Conservation (phyloP, 2,888 invertebrate species). For the Mythimna lalbum region DNA sequence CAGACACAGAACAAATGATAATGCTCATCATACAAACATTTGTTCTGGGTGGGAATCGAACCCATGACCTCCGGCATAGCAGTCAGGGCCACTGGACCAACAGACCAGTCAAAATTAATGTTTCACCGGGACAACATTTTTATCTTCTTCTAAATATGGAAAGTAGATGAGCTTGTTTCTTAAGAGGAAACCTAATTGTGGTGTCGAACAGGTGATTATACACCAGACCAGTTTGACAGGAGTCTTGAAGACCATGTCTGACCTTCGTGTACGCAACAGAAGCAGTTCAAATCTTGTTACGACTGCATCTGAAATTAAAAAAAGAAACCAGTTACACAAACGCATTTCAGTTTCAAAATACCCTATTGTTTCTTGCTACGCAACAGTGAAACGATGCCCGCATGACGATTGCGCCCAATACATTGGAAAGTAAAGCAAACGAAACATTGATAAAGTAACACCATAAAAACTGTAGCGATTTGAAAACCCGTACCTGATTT, state of each 20-base stretch:
- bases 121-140: slow-evolving; percentile 8
- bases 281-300: slow-evolving; percentile 40
- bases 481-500: slow-evolving; percentile 58
- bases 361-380: slow-evolving; percentile 60
- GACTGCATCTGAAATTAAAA: slow-evolving; percentile 34
- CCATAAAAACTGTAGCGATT: slow-evolving; percentile 58
- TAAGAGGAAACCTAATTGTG: slow-evolving; percentile 37
- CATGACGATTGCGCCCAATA: slow-evolving; percentile 52
- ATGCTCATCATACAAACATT: too few species aligned
- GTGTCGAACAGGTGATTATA: background rate
- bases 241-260: slow-evolving; percentile 24
- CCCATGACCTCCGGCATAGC: too few species aligned
- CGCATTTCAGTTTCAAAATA: slow-evolving; percentile 59
- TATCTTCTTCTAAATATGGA: slow-evolving; percentile 34
- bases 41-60: too few species aligned
- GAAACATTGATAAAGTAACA: slow-evolving; percentile 56
- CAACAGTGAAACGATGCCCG: slow-evolving; percentile 58
- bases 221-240: slow-evolving; percentile 35
- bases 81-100: too few species aligned
- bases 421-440: slow-evolving; percentile 62
- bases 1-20: too few species aligned
- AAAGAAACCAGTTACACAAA: slow-evolving; percentile 48
- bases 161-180: slow-evolving; percentile 39
- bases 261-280: slow-evolving; percentile 39
- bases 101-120: too few species aligned